Percentiles rank a stretch among this genome's conserved stretches.
Evolutionary conservation across 1,140 invertebrate genomes (phyloP).

Genomic region (Oppia nitens): DNA sequence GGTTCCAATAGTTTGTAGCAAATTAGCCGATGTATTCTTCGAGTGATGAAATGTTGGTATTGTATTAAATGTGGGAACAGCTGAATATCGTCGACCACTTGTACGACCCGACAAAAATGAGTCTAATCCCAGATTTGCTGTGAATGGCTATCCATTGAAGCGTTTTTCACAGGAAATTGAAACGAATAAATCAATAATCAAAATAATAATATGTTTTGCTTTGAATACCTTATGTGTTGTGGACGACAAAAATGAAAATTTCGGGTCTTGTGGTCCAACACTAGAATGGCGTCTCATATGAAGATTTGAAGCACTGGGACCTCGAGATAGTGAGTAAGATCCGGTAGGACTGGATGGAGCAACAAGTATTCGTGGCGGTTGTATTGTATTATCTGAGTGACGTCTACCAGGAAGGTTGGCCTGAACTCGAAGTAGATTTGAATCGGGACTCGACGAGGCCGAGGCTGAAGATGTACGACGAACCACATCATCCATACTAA

Average conservation of each 20-base stretch:
- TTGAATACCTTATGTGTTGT: neutral
- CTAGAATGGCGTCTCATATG: slow-evolving; percentile 20
- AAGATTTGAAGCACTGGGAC: slow-evolving; percentile 11
- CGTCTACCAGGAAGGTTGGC: slow-evolving; percentile 55
- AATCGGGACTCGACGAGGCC: slow-evolving; percentile 57
- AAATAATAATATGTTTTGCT: neutral
- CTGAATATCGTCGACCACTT: slow-evolving; percentile 21
- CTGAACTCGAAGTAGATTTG: slow-evolving; percentile 64
- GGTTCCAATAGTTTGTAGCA: slow-evolving; percentile 26
- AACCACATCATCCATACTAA: slow-evolving; percentile 24
- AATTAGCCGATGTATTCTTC: slow-evolving; percentile 17
- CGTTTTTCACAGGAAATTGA: neutral
- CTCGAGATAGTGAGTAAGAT: slow-evolving; percentile 29
- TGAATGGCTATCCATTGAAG: slow-evolving; percentile 2
- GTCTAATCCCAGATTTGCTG: slow-evolving; percentile 19
- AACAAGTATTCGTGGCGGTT: slow-evolving; percentile 50
- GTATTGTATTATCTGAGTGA: slow-evolving; percentile 69
- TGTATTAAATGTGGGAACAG: slow-evolving; percentile 18
- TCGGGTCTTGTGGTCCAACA: slow-evolving; percentile 16
- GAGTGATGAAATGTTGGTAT: slow-evolving; percentile 3
- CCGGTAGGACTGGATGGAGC: slow-evolving; percentile 36
- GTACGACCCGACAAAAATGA: slow-evolving; percentile 20
- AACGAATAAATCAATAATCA: neutral
- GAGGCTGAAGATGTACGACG: slow-evolving; percentile 26
- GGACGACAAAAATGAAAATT: neutral